These are phyloP conservation scores for Argentina silus DNA, from an alignment of 2,797 vertebrate genomes.

Conservation along the genomic window DNA sequence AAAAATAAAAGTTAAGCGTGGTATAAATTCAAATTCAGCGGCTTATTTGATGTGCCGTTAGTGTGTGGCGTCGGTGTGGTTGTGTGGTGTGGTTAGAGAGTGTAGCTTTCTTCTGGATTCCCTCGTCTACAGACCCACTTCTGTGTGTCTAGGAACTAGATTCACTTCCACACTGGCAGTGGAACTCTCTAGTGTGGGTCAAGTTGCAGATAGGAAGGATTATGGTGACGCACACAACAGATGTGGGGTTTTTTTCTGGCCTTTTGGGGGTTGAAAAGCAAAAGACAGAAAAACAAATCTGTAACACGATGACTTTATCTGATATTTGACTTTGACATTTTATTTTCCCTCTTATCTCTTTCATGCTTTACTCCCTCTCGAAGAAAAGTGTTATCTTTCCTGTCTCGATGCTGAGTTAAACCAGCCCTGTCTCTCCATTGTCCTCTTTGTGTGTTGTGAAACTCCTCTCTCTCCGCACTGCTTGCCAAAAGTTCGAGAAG, in stretches of 20 bases:
- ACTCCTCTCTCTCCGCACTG: too few species aligned
- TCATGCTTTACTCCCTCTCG: too few species aligned
- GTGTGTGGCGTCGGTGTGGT: background rate
- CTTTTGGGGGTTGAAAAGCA: background rate
- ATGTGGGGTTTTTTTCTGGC: background rate
- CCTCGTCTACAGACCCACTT: background rate
- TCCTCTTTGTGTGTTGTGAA: too few species aligned
- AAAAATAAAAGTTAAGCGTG: conserved; percentile 1
- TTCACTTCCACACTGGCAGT: background rate
- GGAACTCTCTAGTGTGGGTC: background rate
- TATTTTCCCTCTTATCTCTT: too few species aligned
- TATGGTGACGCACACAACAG: background rate
- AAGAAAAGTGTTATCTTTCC: too few species aligned
- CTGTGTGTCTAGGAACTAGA: background rate
- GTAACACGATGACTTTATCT: background rate
- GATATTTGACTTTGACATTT: too few species aligned
- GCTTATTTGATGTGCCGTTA: background rate
- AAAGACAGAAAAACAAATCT: background rate
- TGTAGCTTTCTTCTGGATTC: background rate
- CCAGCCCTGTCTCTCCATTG: too few species aligned
- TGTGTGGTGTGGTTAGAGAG: background rate
- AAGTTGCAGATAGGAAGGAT: background rate
- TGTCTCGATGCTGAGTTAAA: too few species aligned
- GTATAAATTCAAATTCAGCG: conserved; percentile 22
- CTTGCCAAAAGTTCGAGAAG: too few species aligned